phyloP scores from a whole-genome alignment of 1,140 invertebrate species.

The Phthorimaea operculella region DNA sequence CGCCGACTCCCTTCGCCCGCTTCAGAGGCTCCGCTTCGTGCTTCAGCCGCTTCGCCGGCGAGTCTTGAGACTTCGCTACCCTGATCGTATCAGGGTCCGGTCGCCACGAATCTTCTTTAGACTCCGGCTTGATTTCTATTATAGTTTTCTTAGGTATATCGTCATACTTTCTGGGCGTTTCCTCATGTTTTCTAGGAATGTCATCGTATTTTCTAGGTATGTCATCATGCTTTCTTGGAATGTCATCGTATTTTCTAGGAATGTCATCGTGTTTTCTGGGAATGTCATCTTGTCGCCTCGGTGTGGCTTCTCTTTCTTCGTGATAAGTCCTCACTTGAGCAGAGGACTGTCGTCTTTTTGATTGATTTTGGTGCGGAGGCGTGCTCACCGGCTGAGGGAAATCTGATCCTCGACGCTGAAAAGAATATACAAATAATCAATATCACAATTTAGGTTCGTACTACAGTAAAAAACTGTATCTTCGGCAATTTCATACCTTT shows the following conservation, averaged over 20 bases:
- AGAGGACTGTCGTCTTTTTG: constrained; percentile 52
- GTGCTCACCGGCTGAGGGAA: constrained; percentile 58
- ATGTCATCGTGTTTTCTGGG: constrained; percentile 35
- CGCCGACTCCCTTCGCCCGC: constrained; percentile 48
- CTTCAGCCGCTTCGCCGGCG: constrained; percentile 48
- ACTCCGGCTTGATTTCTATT: constrained; percentile 15
- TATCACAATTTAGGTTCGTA: background rate
- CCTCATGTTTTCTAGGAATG: background rate
- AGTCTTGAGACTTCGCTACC: constrained; percentile 46
- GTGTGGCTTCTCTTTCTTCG: constrained; percentile 42
- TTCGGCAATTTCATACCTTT: too few species aligned
- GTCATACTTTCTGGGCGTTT: constrained; percentile 25
- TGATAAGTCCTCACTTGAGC: constrained; percentile 48
- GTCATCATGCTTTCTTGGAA: constrained; percentile 21
- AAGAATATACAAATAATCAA: background rate
- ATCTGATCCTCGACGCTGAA: constrained; percentile 55
- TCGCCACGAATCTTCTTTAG: constrained; percentile 33
- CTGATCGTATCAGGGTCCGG: constrained; percentile 55
- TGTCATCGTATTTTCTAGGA: constrained; percentile 22
- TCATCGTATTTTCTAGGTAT: constrained; percentile 22
- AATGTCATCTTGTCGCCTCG: constrained; percentile 22
- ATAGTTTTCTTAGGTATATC: constrained; percentile 10
- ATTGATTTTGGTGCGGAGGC: constrained; percentile 42
- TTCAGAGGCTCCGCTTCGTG: constrained; percentile 59
- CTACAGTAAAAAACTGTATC: too few species aligned